A percentile compares a stretch with the other conserved stretches of the same genome.
Evolutionary conservation across 2,888 invertebrate species (phyloP).

Genomic region (Amphipoea oculea): DNA sequence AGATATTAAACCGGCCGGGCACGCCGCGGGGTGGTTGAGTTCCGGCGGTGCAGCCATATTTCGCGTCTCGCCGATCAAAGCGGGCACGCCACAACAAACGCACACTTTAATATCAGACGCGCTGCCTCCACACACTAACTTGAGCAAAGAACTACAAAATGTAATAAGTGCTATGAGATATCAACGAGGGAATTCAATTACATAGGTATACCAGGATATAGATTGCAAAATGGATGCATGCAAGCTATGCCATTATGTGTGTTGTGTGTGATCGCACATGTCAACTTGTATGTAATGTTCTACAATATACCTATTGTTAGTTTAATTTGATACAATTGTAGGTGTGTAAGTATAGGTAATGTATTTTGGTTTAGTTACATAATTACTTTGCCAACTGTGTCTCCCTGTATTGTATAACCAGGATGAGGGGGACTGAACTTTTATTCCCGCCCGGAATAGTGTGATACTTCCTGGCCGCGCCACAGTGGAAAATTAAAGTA

Average conservation of each 20-base stretch:
- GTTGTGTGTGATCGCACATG: too few relatives aligned
- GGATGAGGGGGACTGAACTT: neutral
- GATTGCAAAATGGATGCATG: neutral
- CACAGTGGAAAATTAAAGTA: too few relatives aligned
- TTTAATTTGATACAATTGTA: neutral
- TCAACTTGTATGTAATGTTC: too few relatives aligned
- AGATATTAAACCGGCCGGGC: slow-evolving; percentile 73
- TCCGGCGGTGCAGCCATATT: slow-evolving; percentile 81
- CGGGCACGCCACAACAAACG: slow-evolving; percentile 66
- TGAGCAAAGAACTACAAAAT: slow-evolving; percentile 42
- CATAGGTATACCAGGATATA: neutral
- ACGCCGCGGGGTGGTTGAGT: slow-evolving; percentile 61
- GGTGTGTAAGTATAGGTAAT: neutral
- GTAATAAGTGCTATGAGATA: slow-evolving; percentile 4
- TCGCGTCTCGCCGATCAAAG: slow-evolving; percentile 84
- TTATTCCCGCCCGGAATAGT: too few relatives aligned
- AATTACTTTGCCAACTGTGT: neutral
- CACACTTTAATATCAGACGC: slow-evolving; percentile 53
- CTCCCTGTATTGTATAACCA: neutral
- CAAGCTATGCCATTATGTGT: neutral
- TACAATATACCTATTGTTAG: neutral
- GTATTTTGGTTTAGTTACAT: neutral
- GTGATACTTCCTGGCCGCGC: too few relatives aligned
- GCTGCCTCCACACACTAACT: slow-evolving; percentile 58
- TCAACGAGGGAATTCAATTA: neutral